Evolutionary conservation across 2,113 vertebrate genomes (phyloP).

Genomic region (Lagopus leucura): DNA sequence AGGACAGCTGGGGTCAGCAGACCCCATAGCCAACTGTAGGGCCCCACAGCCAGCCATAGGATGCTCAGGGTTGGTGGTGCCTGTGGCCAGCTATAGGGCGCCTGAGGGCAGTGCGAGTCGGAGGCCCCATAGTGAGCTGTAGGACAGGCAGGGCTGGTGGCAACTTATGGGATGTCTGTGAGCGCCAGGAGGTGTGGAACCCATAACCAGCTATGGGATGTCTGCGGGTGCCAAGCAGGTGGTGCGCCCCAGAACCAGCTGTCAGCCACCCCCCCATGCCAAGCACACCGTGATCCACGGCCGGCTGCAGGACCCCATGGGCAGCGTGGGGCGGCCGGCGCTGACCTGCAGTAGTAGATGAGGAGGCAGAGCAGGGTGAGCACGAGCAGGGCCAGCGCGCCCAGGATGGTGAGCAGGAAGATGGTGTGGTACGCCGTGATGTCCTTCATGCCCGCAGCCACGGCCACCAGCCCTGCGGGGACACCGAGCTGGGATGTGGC

Average conservation of each 20-base stretch:
- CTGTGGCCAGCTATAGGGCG: neutral
- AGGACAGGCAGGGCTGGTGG: neutral
- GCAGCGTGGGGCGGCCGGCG: neutral
- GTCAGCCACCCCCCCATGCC: too few species aligned
- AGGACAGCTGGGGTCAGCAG: too few species aligned
- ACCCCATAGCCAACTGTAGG: too few species aligned
- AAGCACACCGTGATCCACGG: too few species aligned
- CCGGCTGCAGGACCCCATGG: too few species aligned
- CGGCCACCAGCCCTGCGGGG: slow-evolving; percentile 82
- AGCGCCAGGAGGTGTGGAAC: too few species aligned
- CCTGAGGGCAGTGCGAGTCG: too few species aligned
- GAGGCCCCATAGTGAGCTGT: too few species aligned
- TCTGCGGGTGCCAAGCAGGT: too few species aligned
- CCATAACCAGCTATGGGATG: neutral
- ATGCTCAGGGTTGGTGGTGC: too few species aligned
- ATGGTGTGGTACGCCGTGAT: slow-evolving; percentile 96
- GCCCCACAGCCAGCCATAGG: too few species aligned
- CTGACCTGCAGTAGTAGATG: slow-evolving; percentile 97
- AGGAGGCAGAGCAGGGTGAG: slow-evolving; percentile 93
- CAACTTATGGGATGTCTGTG: neutral
- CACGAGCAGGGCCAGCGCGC: slow-evolving; percentile 90
- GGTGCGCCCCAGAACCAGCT: neutral
- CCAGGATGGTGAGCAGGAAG: slow-evolving; percentile 95
- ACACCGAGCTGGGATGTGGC: neutral
- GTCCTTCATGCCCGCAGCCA: slow-evolving; percentile 88